Conservation (phyloP, 64 coral and sea anemone genomes). For the Montipora efflorescens region DNA sequence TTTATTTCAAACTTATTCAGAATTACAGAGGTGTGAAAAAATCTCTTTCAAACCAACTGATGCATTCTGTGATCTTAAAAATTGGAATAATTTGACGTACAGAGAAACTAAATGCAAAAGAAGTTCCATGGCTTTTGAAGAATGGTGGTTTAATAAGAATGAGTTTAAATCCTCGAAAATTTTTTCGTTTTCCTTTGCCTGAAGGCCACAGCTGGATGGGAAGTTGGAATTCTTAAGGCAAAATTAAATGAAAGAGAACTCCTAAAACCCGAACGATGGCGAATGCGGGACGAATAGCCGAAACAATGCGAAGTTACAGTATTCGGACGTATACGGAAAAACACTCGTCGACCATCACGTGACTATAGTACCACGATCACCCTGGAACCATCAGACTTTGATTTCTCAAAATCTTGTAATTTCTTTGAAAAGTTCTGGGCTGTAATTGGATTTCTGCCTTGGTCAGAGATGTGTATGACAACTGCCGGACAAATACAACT, state of each 20-base stretch:
- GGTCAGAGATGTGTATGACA: too few relatives aligned
- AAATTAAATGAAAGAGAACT: not conserved
- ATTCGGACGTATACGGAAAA: too few relatives aligned
- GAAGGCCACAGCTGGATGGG: not conserved
- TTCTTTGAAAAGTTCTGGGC: not conserved
- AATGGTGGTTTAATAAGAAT: not conserved
- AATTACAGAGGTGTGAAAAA: constrained; percentile 34
- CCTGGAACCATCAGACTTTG: not conserved
- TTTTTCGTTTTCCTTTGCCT: not conserved
- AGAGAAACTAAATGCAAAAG: not conserved
- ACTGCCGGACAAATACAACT: too few relatives aligned
- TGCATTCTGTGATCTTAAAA: not conserved
- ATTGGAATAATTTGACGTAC: not conserved
- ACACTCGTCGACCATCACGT: too few relatives aligned
- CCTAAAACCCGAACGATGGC: too few relatives aligned
- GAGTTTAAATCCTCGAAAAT: not conserved
- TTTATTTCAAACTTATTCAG: constrained; percentile 27
- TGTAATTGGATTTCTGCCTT: too few relatives aligned
- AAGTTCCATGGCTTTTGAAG: not conserved
- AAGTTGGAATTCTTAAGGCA: not conserved
- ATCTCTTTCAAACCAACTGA: not conserved
- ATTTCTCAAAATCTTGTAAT: too few relatives aligned
- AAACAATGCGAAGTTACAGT: not conserved
- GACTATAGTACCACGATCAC: not conserved
- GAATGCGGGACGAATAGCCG: not conserved